Evolutionary conservation across 2,888 invertebrate genomes (phyloP), one percentile per base, ranked within the genome.

Genomic region (Oxyteleia sp.): DNA sequence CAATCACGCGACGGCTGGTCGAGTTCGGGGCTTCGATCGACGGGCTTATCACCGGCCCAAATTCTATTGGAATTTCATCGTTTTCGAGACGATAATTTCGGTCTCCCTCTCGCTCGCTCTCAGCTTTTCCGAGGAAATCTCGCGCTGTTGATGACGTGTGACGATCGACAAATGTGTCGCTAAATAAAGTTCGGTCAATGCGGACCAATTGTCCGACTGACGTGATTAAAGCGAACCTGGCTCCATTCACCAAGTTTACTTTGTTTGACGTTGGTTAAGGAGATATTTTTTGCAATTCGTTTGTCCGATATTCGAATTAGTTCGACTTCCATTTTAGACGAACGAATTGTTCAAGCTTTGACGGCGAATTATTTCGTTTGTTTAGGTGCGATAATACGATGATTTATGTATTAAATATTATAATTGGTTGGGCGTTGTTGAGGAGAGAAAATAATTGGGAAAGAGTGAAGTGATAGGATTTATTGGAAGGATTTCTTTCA

Each of bases 1-100:
- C 84, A 87, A 87, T 88, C 82, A 85, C 71, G 71, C 83, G 83
- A 79, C 84, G 83, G 84, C 78, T 81, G 80, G 81, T 63, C 82
- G 78, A 63, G 55, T 78, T 49, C 55, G 55, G 61, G 41, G n/a
- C n/a, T 49, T 74, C 71, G 69, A 78, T 72, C 69, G 41, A 55
- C 38, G 66, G 47, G 78, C 64, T 72, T 74, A 76, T 84, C 69
- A 35, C 59, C 57, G 38, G 71, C 20, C 75, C 63, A 43, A 79
- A 85, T 81, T 84, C 76, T 74, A 47, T 57, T 47, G 61, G 68
- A 82, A 82, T 84, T 80, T 59, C 79, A 59, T 79, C 82, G 47
- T 61, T 84, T 71, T 71, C 79, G 32, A 45, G 49, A 59, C 45
- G 51, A 63, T 49, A 68, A 63, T 61, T 59, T 18, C 13, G 59